These are phyloP conservation scores for Hemiscyllium ocellatum DNA, from an alignment of 2,113 vertebrate species.

Conservation along the genomic window DNA sequence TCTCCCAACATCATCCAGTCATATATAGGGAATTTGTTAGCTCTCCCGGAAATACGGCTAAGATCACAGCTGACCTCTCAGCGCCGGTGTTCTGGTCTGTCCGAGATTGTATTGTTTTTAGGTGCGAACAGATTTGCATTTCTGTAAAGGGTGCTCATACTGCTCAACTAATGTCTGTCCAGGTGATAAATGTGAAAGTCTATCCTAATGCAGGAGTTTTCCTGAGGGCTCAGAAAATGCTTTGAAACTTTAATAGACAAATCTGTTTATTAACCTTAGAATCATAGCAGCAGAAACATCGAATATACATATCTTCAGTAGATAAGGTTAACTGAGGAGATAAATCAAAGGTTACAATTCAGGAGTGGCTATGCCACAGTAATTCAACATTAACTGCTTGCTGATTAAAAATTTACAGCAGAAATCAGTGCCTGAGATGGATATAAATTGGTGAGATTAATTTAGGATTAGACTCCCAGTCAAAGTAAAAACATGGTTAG, in stretches of 20 bases:
- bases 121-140: neutral
- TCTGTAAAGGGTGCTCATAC: neutral
- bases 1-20: neutral
- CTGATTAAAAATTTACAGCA: neutral
- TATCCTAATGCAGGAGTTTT: neutral
- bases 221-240: neutral
- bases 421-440: conserved; percentile 3
- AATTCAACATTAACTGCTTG: conserved; percentile 15
- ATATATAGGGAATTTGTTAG: neutral
- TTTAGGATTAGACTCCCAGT: neutral
- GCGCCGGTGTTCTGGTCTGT: neutral
- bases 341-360: neutral
- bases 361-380: neutral
- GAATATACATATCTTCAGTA: neutral
- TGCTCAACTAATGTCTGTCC: neutral
- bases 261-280: neutral
- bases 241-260: neutral
- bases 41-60: neutral
- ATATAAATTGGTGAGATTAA: conserved; percentile 21
- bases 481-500: neutral
- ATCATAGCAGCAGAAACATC: neutral
- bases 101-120: neutral
- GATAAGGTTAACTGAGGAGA: neutral
- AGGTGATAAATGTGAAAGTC: neutral
- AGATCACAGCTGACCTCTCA: neutral